Evolutionary conservation across 2,888 invertebrate species (phyloP).

Genomic region (Diachrysia chrysitis): DNA sequence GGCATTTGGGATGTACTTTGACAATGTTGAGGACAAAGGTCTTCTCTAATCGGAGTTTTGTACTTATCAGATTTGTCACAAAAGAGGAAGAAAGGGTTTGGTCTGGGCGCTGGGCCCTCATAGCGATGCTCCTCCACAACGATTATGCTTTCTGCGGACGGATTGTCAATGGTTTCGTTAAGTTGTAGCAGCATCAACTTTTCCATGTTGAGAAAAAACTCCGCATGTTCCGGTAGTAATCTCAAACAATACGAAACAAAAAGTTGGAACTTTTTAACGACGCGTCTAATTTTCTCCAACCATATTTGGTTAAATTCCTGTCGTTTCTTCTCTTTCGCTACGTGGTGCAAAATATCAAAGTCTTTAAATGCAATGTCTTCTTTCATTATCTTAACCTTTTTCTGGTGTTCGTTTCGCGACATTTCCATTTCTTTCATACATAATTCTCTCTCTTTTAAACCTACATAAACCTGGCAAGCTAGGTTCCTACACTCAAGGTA

Average conservation of each 20-base stretch:
- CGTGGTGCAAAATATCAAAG: constrained; percentile 70
- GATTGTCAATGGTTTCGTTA: constrained; percentile 72
- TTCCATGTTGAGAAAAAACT: constrained; percentile 83
- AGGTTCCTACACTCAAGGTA: constrained; percentile 78
- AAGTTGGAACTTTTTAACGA: constrained; percentile 79
- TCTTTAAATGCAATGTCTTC: constrained; percentile 71
- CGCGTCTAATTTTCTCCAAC: constrained; percentile 78
- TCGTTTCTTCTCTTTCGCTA: constrained; percentile 71
- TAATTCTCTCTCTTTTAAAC: constrained; percentile 79
- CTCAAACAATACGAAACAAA: constrained; percentile 79
- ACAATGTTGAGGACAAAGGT: constrained; percentile 76
- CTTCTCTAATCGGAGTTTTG: constrained; percentile 67
- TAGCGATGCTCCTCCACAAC: constrained; percentile 63
- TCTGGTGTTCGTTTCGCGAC: constrained; percentile 70
- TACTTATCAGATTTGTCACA: constrained; percentile 74
- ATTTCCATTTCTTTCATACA: constrained; percentile 71
- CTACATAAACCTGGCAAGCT: constrained; percentile 83
- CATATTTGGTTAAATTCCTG: constrained; percentile 72
- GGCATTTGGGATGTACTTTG: constrained; percentile 79
- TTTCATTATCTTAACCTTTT: constrained; percentile 68
- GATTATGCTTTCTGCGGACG: constrained; percentile 73
- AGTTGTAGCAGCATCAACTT: constrained; percentile 81
- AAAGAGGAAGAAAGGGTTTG: constrained; percentile 79
- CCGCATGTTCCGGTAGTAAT: constrained; percentile 77
- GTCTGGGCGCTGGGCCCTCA: constrained; percentile 66